phyloP scores from a whole-genome alignment of 2,888 invertebrate genomes.

The Stenurella melanura region DNA sequence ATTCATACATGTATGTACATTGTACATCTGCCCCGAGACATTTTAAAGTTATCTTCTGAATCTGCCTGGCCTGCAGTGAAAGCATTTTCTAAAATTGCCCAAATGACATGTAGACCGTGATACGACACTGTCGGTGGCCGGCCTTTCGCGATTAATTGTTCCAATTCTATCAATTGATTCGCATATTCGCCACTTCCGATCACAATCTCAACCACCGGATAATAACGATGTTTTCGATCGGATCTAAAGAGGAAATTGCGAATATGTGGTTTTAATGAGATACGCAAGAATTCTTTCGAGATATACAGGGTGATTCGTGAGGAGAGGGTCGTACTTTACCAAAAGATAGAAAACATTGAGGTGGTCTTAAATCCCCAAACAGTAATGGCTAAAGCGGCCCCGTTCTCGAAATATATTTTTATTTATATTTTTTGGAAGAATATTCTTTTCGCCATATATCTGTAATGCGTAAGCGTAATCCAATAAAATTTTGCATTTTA shows the following conservation, averaged over 20 bases:
- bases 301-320: no score
- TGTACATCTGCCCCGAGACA: not conserved
- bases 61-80: slow-evolving; percentile 34
- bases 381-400: no score
- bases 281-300: not conserved
- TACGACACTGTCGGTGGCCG: slow-evolving; percentile 16
- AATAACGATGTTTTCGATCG: not conserved
- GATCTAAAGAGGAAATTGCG: not conserved
- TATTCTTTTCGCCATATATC: no score
- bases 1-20: not conserved
- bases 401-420: no score
- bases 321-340: no score
- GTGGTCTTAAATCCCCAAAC: no score
- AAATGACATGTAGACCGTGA: slow-evolving; percentile 53
- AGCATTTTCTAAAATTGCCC: slow-evolving; percentile 48
- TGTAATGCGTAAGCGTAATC: no score
- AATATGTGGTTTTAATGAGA: slow-evolving; percentile 5
- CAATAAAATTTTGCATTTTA: no score
- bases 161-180: slow-evolving; percentile 27
- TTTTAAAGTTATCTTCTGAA: slow-evolving; percentile 1
- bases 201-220: slow-evolving; percentile 5
- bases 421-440: no score
- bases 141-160: slow-evolving; percentile 26
- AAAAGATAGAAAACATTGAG: no score
- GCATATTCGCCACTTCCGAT: slow-evolving; percentile 10